These are phyloP conservation scores for Pristionchus exspectatus DNA, from an alignment of 2,888 invertebrate genomes.

Conservation along the genomic window DNA sequence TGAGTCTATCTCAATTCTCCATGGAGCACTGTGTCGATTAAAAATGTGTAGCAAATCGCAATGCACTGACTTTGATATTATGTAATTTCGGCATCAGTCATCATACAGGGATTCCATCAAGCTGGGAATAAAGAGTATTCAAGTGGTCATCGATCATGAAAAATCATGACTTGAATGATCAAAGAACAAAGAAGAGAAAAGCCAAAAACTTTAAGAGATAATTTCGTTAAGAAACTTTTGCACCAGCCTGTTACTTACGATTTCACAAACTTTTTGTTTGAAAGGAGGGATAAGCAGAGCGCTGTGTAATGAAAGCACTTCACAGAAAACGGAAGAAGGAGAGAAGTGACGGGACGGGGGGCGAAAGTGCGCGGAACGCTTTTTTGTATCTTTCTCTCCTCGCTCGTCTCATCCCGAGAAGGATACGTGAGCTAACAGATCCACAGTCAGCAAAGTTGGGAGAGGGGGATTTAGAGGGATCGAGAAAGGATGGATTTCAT, in stretches of 20 bases:
- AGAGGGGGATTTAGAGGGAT: not conserved
- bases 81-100: too few species aligned
- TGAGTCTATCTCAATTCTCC: too few species aligned
- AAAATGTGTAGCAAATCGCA: too few species aligned
- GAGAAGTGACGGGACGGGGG: not conserved
- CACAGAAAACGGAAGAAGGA: slow-evolving; percentile 1
- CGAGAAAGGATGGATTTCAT: not conserved
- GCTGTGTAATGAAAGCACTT: slow-evolving; percentile 31
- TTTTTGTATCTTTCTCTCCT: not conserved
- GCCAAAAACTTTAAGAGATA: too few species aligned
- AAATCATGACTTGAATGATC: too few species aligned
- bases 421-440: slow-evolving; percentile 35
- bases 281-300: not conserved
- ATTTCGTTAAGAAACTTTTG: too few species aligned
- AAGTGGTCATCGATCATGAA: too few species aligned
- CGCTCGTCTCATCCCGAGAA: not conserved
- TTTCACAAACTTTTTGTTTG: not conserved
- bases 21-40: too few species aligned
- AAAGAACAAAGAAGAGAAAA: too few species aligned
- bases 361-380: slow-evolving; percentile 37
- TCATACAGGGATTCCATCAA: too few species aligned
- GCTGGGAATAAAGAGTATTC: too few species aligned
- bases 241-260: not conserved
- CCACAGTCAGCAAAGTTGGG: not conserved
- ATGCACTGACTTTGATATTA: too few species aligned